Evolutionary conservation across 2,888 invertebrate species (phyloP), one percentile per base, ranked within the genome.

Genomic region (Ormyrus labotus): DNA sequence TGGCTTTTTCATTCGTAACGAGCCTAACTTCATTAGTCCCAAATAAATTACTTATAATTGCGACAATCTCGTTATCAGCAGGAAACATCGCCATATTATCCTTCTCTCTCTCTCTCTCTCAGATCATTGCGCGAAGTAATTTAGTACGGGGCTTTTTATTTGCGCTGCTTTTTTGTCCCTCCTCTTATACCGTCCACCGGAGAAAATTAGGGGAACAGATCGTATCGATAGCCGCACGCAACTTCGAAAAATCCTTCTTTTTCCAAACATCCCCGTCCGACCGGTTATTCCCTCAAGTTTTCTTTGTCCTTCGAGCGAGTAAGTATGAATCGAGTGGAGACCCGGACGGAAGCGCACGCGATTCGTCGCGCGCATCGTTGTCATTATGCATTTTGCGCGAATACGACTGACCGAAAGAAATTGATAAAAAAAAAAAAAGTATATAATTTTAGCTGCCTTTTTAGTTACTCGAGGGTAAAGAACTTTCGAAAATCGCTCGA

Each of bases 131-230:
- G 10, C 0, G 3, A 34, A 11, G 65, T 48, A 77, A 70, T 77
- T 64, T 70, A 63, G 48, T 45, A n/a, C 57, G 13, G 11, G 51
- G 34, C 57, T 64, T 70, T 77, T 77, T 70, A 58, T 53, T 70
- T 75, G 55, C 48, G 55, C 51, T 55, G 11, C n/a, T 47, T 10
- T 60, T 60, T 47, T 3, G n/a, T 9, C 50, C 10, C n/a, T 58
- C 6, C 34, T n/a, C 7, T 13, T 67, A 6, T 11, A 2, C 5
- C 68, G 9, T 68, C 45, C 11, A 55, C 45, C 63, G 47, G 45
- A 70, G 72, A 72, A 78, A 78, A 78, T 78, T 72, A 68, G 60
- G 64, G 55, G 61, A 61, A 72, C 11, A 58, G 72, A 67, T 72
- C 53, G 61, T 68, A 78, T 72, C 53, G 72, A 78, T 68, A 78